Evolutionary conservation across 2,888 invertebrate species (phyloP).

Genomic region (Mesodorylaimus sp.): DNA sequence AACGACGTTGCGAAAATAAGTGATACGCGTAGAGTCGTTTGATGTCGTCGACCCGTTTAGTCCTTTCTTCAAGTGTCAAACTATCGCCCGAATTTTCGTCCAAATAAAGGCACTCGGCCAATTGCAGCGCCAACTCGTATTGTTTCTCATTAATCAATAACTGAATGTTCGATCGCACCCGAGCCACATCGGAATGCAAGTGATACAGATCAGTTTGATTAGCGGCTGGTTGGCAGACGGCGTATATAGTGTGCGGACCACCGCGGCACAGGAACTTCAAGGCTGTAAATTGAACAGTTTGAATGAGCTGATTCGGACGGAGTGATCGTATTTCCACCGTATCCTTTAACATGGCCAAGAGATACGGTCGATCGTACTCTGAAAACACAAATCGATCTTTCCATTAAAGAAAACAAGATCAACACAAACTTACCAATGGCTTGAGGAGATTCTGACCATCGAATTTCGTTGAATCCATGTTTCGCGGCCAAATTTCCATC

Average conservation of each 20-base stretch:
- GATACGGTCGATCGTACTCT: conserved; percentile 84
- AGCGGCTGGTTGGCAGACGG: conserved; percentile 16
- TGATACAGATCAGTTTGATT: conserved; percentile 44
- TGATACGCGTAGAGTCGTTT: conserved; percentile 75
- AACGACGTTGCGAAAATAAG: conserved; percentile 68
- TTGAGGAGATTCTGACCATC: conserved; percentile 13
- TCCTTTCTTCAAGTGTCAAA: conserved; percentile 14
- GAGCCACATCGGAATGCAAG: conserved; percentile 52
- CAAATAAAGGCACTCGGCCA: too few relatives aligned
- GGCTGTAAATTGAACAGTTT: conserved; percentile 47
- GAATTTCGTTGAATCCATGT: background rate
- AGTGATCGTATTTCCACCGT: conserved; percentile 67
- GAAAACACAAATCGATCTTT: conserved; percentile 15
- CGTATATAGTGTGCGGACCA: background rate
- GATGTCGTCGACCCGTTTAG: conserved; percentile 42
- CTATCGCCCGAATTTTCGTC: conserved; percentile 14
- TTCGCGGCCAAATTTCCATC: background rate
- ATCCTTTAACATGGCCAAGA: conserved; percentile 62
- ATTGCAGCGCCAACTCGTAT: conserved; percentile 58
- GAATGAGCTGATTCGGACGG: conserved; percentile 58
- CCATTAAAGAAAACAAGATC: background rate
- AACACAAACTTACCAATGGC: conserved; percentile 13
- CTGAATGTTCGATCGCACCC: conserved; percentile 56
- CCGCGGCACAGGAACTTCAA: background rate
- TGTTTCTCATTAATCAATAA: conserved; percentile 68